Evolutionary conservation across 2,797 vertebrate species (phyloP), one percentile per base, ranked within the genome.

Genomic region (Tapera naevia): DNA sequence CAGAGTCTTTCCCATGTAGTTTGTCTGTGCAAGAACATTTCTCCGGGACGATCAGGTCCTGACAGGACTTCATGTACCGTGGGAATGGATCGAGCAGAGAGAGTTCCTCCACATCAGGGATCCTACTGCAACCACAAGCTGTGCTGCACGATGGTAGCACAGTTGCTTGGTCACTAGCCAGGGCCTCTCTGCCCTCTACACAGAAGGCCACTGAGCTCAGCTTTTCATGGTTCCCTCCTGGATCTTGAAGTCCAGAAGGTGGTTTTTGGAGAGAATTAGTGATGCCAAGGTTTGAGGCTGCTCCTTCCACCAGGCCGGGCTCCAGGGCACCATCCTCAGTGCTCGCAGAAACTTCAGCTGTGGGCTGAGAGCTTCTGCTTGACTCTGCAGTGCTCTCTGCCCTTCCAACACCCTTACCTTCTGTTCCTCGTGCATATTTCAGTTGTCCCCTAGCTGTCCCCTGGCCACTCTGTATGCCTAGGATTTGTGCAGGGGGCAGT

Each of bases 401-500:
- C 75, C 93, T 96, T 62, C 94, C 95, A 62, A 67, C 95, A 33
- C 86, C 88, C 93, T 95, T 98, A 66, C 88, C 91, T 81, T 98
- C 98, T 6, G 80, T 7, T 27, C 97, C 97, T 92, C 98, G 94
- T 0, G 84, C 91, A 82, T 98, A 98, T 92, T 98, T 98, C 37
- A 98, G 89, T 71, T 98, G 98, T 72, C 98, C 98, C 80, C 97
- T 95, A 37, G 98, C 98, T 5, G 97, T 97, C 25, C 97, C 97
- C 81, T 97, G 97, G 11, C 98, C 97, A 4, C 98, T 98, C 90
- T 98, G 99, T 81, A 99, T 99, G 65, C 99, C 99, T 39, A 99
- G 97, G 85, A 99, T 99, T 97, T 99, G 99, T 48, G 99, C 99
- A 6, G 99, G 98, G 10, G 99, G 99, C 11, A 99, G 93, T 5